phyloP scores from a whole-genome alignment of 1,140 invertebrate species.

The Polypedilum vanderplanki region DNA sequence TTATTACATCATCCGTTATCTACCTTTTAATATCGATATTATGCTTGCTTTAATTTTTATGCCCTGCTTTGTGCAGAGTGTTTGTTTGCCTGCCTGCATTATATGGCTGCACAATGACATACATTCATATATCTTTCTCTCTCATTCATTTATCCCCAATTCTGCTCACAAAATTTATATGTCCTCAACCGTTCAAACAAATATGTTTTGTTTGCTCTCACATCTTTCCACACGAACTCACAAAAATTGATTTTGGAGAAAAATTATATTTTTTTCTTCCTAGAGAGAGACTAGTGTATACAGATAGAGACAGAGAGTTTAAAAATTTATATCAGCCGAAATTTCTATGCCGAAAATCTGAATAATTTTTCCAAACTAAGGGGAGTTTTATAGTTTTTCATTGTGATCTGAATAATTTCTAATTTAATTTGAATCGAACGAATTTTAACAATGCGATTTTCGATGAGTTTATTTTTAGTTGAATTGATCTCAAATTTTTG shows the following conservation, averaged over 20 bases:
- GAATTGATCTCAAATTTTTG: no score
- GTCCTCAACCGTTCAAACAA: constrained; percentile 16
- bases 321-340: no score
- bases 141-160: not conserved
- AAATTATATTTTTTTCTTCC: no score
- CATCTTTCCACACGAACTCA: constrained; percentile 25
- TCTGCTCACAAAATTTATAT: not conserved
- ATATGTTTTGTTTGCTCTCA: constrained; percentile 21
- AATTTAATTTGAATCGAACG: no score
- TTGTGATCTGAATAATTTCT: no score
- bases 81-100: not conserved
- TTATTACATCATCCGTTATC: not conserved
- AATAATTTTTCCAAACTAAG: no score
- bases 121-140: not conserved
- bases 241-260: constrained; percentile 15
- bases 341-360: no score
- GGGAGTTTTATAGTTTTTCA: no score
- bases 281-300: no score
- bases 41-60: not conserved
- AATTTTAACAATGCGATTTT: no score
- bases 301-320: no score
- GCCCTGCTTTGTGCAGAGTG: not conserved
- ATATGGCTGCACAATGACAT: not conserved
- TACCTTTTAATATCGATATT: constrained; percentile 13
- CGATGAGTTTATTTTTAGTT: no score